phyloP scores from a whole-genome alignment of 2,797 vertebrate genomes.

The Nannoperca australis region DNA sequence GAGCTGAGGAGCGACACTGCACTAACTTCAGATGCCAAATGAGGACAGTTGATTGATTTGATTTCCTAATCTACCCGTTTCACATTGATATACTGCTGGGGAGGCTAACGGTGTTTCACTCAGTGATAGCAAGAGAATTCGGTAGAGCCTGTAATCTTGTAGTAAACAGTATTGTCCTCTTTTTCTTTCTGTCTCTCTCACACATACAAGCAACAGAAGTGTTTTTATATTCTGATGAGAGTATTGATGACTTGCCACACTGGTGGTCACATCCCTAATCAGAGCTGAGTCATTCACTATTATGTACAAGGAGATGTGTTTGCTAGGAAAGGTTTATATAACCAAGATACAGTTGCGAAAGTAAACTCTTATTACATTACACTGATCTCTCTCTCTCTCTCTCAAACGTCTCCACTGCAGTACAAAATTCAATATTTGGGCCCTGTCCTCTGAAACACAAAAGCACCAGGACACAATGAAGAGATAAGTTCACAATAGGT shows the following conservation, averaged over 20 bases:
- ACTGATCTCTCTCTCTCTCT: conserved; percentile 25
- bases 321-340: conserved; percentile 54
- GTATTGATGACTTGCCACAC: conserved; percentile 32
- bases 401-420: conserved; percentile 27
- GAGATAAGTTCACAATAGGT: conserved; percentile 32
- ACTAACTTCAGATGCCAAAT: conserved; percentile 24
- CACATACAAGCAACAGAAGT: conserved; percentile 21
- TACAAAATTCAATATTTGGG: conserved; percentile 42
- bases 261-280: conserved; percentile 39
- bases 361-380: conserved; percentile 64
- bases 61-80: conserved; percentile 47
- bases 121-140: conserved; percentile 60
- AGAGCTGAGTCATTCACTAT: conserved; percentile 20
- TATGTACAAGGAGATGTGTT: conserved; percentile 48
- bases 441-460: conserved; percentile 37
- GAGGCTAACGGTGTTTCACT: conserved; percentile 53
- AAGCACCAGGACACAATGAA: conserved; percentile 26
- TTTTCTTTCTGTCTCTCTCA: conserved; percentile 2
- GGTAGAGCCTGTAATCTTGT: conserved; percentile 59
- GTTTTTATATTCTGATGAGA: conserved; percentile 24
- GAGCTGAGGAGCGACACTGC: conserved; percentile 28
- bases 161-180: conserved; percentile 49
- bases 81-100: conserved; percentile 28
- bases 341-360: conserved; percentile 37
- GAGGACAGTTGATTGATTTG: conserved; percentile 38